Percentiles rank a stretch among this genome's conserved stretches.
These are phyloP conservation scores for Crocidura indochinensis DNA, from an alignment of 2,797 vertebrate species.

Conservation along the genomic window DNA sequence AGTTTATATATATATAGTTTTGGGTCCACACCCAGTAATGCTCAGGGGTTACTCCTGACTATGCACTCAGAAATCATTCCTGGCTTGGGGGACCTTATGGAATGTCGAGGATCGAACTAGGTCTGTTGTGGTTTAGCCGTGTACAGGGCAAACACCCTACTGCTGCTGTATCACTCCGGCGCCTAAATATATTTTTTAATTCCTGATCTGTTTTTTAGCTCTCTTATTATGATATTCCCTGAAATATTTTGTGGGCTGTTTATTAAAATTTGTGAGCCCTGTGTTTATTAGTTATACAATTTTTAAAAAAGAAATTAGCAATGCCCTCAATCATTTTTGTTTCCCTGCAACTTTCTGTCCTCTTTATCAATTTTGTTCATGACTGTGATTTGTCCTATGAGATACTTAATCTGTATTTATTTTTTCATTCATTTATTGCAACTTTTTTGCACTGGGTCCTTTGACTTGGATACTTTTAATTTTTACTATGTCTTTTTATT, in stretches of 20 bases:
- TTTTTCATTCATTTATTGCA: neutral
- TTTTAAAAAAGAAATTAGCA: neutral
- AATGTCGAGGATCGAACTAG: no score
- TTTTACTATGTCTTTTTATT: neutral
- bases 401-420: neutral
- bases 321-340: neutral
- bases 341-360: constrained; percentile 27
- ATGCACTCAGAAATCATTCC: no score
- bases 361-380: neutral
- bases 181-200: neutral
- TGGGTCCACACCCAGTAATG: no score
- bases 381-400: neutral
- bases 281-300: neutral
- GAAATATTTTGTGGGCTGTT: neutral
- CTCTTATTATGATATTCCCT: neutral
- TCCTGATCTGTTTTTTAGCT: neutral
- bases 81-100: no score
- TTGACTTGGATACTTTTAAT: neutral
- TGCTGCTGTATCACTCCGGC: no score
- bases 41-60: no score
- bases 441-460: neutral
- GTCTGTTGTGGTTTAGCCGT: no score
- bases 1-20: neutral
- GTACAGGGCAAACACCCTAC: no score
- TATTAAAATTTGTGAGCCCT: neutral